phyloP scores from a whole-genome alignment of 2,888 invertebrate genomes.

The Exocentrus adspersus region DNA sequence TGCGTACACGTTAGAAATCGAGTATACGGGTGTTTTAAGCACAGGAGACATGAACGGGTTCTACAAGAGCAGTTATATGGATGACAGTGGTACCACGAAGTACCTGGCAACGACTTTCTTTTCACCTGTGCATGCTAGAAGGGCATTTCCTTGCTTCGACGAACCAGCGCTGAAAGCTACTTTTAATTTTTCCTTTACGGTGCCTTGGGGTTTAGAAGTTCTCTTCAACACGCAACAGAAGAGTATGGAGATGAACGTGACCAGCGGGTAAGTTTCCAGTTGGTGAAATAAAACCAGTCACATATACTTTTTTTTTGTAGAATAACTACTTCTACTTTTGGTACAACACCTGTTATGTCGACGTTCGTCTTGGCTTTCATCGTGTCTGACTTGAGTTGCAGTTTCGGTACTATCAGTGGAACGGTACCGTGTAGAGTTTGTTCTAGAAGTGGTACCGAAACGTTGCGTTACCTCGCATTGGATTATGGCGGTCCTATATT shows the following conservation, averaged over 20 bases:
- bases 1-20: not conserved
- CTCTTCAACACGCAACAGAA: not conserved
- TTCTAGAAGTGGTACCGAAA: conserved; percentile 37
- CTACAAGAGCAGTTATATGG: not conserved
- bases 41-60: not conserved
- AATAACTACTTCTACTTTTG: conserved; percentile 47
- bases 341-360: conserved; percentile 74
- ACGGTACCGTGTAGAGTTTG: conserved; percentile 39
- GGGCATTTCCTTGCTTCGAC: conserved; percentile 1
- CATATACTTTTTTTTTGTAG: conserved; percentile 3
- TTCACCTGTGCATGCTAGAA: not conserved
- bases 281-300: not conserved
- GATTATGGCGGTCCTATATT: conserved; percentile 41
- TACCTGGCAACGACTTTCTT: not conserved
- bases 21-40: not conserved
- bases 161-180: not conserved
- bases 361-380: conserved; percentile 88
- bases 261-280: not conserved
- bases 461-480: conserved; percentile 37
- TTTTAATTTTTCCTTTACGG: not conserved
- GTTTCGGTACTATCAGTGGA: not conserved
- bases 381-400: conserved; percentile 76
- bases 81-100: not conserved
- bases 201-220: not conserved
- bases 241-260: not conserved